These are phyloP conservation scores for Leptinotarsa haldemani DNA, from an alignment of 2,888 invertebrate genomes.

Conservation along the genomic window DNA sequence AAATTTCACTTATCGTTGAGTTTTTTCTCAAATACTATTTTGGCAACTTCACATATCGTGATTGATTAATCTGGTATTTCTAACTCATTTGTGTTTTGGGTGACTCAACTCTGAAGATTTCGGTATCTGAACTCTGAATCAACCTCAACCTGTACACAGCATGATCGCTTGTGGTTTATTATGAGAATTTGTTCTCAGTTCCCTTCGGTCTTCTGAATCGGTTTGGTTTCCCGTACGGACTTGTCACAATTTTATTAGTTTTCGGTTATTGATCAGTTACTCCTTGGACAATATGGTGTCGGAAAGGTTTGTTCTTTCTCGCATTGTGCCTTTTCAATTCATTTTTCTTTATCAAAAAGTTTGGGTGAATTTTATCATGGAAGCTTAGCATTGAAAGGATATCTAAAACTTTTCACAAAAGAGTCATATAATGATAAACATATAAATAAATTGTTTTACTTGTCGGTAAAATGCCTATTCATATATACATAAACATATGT, in stretches of 20 bases:
- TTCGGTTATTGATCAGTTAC: not conserved
- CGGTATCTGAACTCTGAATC: not conserved
- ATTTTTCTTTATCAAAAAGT: too few relatives aligned
- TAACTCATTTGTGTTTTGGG: not conserved
- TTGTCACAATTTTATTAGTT: not conserved
- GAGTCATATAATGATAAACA: too few relatives aligned
- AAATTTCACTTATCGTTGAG: too few relatives aligned
- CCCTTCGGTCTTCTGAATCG: constrained; percentile 10
- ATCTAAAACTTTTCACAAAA: too few relatives aligned
- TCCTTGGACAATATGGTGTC: not conserved
- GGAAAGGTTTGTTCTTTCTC: not conserved
- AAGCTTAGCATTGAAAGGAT: too few relatives aligned
- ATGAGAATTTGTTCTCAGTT: not conserved
- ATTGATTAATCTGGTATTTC: not conserved
- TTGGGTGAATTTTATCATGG: too few relatives aligned
- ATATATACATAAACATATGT: too few relatives aligned
- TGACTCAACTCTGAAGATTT: not conserved
- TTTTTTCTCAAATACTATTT: not conserved
- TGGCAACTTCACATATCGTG: not conserved
- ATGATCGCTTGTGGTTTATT: constrained; percentile 6
- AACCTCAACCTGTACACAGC: not conserved
- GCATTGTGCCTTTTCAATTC: too few relatives aligned
- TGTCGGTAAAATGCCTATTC: too few relatives aligned
- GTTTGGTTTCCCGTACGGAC: not conserved
- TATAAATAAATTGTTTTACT: too few relatives aligned